phyloP scores from a whole-genome alignment of 2,797 vertebrate genomes.

The Danionella dracula region DNA sequence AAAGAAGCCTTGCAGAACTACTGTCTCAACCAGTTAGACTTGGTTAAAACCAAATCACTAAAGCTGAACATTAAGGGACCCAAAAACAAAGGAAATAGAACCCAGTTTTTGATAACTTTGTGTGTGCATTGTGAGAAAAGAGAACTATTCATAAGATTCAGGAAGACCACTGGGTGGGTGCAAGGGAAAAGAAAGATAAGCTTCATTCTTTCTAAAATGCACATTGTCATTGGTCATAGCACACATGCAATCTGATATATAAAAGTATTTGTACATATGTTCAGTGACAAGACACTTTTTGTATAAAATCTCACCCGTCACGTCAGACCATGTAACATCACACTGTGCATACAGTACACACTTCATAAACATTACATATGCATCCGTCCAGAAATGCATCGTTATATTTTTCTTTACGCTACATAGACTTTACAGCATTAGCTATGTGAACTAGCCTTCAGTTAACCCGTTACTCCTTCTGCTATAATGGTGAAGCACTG shows the following conservation, averaged over 20 bases:
- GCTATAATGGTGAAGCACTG: slow-evolving; percentile 8
- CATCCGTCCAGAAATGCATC: neutral
- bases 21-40: too few species aligned
- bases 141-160: too few species aligned
- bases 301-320: slow-evolving; percentile 18
- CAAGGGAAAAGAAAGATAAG: neutral
- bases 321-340: slow-evolving; percentile 14
- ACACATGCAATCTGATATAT: slow-evolving; percentile 68
- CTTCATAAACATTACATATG: slow-evolving; percentile 16
- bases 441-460: neutral
- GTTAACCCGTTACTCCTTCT: neutral
- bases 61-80: neutral
- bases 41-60: neutral
- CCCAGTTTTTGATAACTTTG: too few species aligned
- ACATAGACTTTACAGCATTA: slow-evolving; percentile 6
- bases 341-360: slow-evolving; percentile 9
- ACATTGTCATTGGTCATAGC: slow-evolving; percentile 65
- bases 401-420: neutral
- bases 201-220: slow-evolving; percentile 58
- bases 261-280: slow-evolving; percentile 60
- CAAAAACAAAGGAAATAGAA: neutral
- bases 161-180: slow-evolving; percentile 35
- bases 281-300: slow-evolving; percentile 26
- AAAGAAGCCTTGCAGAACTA: neutral
- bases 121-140: too few species aligned